phyloP scores from a whole-genome alignment of 2,113 vertebrate genomes.

The Notarius lentiginosus region DNA sequence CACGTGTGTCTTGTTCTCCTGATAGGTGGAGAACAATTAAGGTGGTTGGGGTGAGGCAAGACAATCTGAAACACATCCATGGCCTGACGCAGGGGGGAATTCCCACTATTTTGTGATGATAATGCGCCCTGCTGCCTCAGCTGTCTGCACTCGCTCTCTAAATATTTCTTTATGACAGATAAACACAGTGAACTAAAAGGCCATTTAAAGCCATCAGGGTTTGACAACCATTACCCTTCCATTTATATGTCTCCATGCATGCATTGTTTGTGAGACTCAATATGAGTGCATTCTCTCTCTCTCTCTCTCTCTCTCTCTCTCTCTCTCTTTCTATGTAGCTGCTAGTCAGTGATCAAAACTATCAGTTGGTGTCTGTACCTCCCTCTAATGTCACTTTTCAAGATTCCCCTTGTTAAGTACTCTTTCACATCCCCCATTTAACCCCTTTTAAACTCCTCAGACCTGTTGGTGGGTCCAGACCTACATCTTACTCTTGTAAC shows the following conservation, averaged over 20 bases:
- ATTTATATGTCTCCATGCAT: constrained; percentile 83
- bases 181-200: constrained; percentile 86
- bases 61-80: constrained; percentile 72
- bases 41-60: constrained; percentile 70
- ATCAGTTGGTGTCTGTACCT: background rate
- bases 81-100: constrained; percentile 74
- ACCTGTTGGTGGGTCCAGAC: too few species aligned
- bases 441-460: background rate
- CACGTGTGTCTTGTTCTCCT: constrained; percentile 80
- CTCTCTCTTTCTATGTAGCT: background rate
- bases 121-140: constrained; percentile 85
- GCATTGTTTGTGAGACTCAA: constrained; percentile 78
- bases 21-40: constrained; percentile 81
- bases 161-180: constrained; percentile 90
- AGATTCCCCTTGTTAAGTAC: background rate
- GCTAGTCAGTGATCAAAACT: background rate
- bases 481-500: background rate
- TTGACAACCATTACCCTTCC: constrained; percentile 77
- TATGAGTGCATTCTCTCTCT: constrained; percentile 74
- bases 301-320: background rate
- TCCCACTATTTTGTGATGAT: constrained; percentile 88
- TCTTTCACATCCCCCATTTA: background rate
- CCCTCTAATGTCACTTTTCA: background rate
- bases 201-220: constrained; percentile 89
- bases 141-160: constrained; percentile 85